Conservation (phyloP, 2,113 vertebrate species). For the Hystrix brachyura region DNA sequence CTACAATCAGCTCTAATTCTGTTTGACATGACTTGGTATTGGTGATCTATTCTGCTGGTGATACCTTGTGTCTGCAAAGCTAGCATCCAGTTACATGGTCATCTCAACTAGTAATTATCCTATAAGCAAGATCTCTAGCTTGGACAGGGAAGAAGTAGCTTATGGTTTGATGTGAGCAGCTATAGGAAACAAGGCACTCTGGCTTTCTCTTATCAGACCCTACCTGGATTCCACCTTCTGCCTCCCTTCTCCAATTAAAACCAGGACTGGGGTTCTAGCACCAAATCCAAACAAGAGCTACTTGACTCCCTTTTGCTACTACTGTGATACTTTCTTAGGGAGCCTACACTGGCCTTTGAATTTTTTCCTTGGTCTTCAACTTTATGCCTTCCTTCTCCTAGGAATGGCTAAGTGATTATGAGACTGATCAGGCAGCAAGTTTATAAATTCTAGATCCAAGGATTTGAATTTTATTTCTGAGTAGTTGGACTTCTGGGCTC, state of each 20-base stretch:
- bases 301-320: background rate
- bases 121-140: background rate
- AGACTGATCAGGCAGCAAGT: background rate
- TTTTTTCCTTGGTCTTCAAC: background rate
- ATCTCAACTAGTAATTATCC: slow-evolving; percentile 20
- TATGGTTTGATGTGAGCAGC: background rate
- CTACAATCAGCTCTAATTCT: background rate
- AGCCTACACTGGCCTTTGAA: background rate
- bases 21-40: slow-evolving; percentile 53
- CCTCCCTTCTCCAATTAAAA: background rate
- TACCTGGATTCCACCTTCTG: background rate
- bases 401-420: background rate
- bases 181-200: background rate
- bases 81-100: slow-evolving; percentile 20
- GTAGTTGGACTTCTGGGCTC: background rate
- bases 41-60: slow-evolving; percentile 14
- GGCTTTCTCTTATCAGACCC: background rate
- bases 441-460: background rate
- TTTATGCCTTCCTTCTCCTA: background rate
- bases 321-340: background rate
- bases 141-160: slow-evolving; percentile 1
- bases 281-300: background rate
- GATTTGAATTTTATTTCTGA: background rate
- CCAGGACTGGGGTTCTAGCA: background rate
- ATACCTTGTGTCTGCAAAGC: slow-evolving; percentile 18